Base-by-base conservation (phyloP, 2,797 vertebrate genomes). In the Sebastes alutus region DNA sequence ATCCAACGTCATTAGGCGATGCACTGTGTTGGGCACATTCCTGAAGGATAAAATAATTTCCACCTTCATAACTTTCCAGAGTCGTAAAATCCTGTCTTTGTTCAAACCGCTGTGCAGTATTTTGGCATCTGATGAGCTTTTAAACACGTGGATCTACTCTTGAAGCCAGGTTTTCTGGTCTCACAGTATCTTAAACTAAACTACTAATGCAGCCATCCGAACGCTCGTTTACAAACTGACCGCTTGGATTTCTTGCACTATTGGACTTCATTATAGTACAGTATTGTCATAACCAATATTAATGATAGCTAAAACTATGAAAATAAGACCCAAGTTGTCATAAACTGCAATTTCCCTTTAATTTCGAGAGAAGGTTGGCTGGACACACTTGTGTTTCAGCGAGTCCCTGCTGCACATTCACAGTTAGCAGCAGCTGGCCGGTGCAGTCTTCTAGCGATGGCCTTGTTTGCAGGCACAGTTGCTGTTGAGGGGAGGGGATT, bases 381-480 rank as follows among this genome's bases (percentile, higher is more conserved):
- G 63, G 32, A 46, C n/a, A 46, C 33, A 62, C 14, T 64, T 42
- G 35, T 64, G 38, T 71, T 86, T 73, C 54, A 77, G 62, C 13
- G 2, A 38, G 42, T 76, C 75, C 56, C 38, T 72, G 72, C 38
- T 77, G 69, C 64, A 58, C 55, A 38, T 71, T 84, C 49, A 74
- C 63, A 77, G 74, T 46, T 16, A 75, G 65, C 80, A 89, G 82
- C 87, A 80, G 87, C 84, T 85, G 84, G 72, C 72, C 18, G 18
- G 70, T 58, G 49, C 72, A 38, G 38, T 59, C 75, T 60, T 87
- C 64, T 38, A 80, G 59, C 10, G 7, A 76, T 67, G 74, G 70
- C 66, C 81, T 76, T 84, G 76, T 88, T 85, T 84, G 52, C 71
- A 84, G 78, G 70, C 74, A 81, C 83, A 88, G 90, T 83, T 91